Conservation (phyloP, 2,113 vertebrate genomes). For the Gymnorhina tibicen region DNA sequence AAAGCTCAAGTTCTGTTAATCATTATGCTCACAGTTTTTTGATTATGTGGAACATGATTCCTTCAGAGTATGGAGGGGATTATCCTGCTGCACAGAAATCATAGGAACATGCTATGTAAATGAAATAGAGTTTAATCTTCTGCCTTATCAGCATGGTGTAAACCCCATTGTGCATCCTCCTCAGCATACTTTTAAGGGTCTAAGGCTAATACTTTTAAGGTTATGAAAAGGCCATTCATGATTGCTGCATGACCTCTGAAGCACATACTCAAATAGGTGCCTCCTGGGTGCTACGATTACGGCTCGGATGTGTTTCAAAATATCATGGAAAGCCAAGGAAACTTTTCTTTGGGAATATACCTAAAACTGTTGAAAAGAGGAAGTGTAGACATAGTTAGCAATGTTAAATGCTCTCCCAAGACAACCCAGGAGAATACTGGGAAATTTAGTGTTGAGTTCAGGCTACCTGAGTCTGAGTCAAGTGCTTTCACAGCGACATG, state of each 20-base stretch:
- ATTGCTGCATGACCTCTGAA: background rate
- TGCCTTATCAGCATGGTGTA: background rate
- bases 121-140: background rate
- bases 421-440: background rate
- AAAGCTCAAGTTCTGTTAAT: background rate
- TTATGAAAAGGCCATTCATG: background rate
- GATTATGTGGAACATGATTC: background rate
- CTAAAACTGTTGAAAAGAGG: background rate
- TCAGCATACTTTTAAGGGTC: background rate
- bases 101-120: background rate
- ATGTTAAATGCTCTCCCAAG: background rate
- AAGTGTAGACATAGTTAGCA: background rate
- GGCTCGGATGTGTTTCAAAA: background rate
- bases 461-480: background rate
- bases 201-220: background rate
- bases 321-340: background rate
- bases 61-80: background rate
- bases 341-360: background rate
- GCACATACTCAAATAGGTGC: background rate
- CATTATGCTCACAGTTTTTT: background rate
- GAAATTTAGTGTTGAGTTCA: background rate
- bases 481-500: background rate
- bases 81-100: background rate
- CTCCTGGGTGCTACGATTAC: accelerated
- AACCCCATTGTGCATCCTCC: background rate